Evolutionary conservation across 2,888 invertebrate species (phyloP).

Genomic region (Beris morrisii): DNA sequence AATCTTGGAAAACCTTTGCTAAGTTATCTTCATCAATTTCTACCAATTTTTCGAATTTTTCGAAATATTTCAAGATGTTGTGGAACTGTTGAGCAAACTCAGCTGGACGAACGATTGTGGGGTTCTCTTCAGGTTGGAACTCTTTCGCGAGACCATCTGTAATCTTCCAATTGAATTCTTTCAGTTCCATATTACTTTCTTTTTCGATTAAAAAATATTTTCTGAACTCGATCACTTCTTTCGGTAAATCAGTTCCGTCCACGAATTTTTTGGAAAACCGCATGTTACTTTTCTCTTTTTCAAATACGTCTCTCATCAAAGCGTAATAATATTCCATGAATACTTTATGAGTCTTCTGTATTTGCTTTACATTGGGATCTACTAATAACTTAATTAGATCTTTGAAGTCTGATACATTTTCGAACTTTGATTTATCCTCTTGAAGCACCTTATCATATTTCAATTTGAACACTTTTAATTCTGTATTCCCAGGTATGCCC

Average conservation of each 20-base stretch:
- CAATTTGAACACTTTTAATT: too few species aligned
- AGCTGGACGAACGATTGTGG: neutral
- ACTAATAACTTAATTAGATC: constrained; percentile 1
- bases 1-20: too few species aligned
- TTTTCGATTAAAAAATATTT: neutral
- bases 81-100: constrained; percentile 11
- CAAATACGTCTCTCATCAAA: constrained; percentile 8
- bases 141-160: constrained; percentile 5
- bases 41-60: neutral
- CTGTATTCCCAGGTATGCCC: too few species aligned
- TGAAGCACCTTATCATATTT: too few species aligned
- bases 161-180: neutral
- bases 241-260: neutral
- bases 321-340: neutral
- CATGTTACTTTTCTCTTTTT: neutral
- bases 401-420: constrained; percentile 9
- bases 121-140: neutral
- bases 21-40: neutral
- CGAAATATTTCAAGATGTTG: neutral
- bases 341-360: constrained; percentile 10
- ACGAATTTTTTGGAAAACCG: constrained; percentile 5
- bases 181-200: constrained; percentile 7
- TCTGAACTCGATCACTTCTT: neutral
- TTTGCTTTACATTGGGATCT: neutral
- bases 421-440: neutral